Base-by-base conservation (phyloP, 2,797 vertebrate species). In the Tapirus indicus region DNA sequence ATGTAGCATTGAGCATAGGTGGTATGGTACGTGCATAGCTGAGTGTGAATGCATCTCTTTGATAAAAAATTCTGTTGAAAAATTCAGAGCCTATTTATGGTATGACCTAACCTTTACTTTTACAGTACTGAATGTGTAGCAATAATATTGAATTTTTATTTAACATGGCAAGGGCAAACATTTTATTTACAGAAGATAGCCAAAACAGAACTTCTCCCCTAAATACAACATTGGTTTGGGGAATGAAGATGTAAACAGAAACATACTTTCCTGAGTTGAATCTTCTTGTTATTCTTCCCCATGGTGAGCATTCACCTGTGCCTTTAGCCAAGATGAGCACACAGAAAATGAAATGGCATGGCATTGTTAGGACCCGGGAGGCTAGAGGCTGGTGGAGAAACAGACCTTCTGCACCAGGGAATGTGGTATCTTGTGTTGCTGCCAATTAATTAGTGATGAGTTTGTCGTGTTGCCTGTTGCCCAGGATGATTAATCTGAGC, bases 401-500 rank as follows among this genome's bases (percentile, higher is more conserved):
- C 64, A 72, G 92, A 88, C 91, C 97, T 93, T 29, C 58, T 87
- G 38, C 49, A 64, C 64, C 72, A 91, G 94, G 90, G 78, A 97
- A 80, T 1, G 27, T 60, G 78, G 96, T 49, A 49, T 80, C 72
- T 86, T 29, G 4, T 79, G 32, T 97, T 69, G 83, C 94, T 86
- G 64, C 95, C 94, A 96, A 38, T 64, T 97, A 94, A 86, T 94
- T 94, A 96, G 47, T 96, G 29, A 97, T 89, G 88, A 94, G 89
- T 95, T 97, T 95, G 96, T 97, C 69, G 0, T 96, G 71, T 94
- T 96, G 79, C 77, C 82, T 80, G 14, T 97, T 72, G 89, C 78
- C 44, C 91, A 75, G 84, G 75, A 84, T 98, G 96, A 96, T 95
- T 91, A 97, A 96, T 96, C 82, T 60, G 47, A 94, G 96, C 91